Percentiles rank a stretch among this genome's conserved stretches.
Conservation (phyloP, 1,140 invertebrate genomes). For the Elymnias hypermnestra region DNA sequence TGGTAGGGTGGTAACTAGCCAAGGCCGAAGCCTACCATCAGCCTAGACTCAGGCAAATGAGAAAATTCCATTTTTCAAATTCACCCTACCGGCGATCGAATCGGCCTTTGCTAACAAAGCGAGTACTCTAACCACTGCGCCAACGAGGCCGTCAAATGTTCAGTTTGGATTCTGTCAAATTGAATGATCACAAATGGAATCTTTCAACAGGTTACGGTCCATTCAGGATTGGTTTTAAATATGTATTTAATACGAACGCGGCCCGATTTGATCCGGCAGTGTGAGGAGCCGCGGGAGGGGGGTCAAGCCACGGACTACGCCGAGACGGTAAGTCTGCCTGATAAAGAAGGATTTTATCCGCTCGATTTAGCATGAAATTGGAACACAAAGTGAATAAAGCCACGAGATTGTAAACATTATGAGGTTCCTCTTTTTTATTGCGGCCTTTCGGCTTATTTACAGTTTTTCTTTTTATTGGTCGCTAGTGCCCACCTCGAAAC, state of each 20-base stretch:
- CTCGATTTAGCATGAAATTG: conserved; percentile 76
- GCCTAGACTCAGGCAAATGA: no score
- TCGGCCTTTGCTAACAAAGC: no score
- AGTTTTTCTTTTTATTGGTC: conserved; percentile 65
- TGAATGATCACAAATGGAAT: conserved; percentile 45
- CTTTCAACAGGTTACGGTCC: conserved; percentile 47
- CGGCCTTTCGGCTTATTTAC: conserved; percentile 67
- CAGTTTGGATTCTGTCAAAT: conserved; percentile 32
- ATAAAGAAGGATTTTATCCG: conserved; percentile 72
- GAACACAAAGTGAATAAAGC: conserved; percentile 75
- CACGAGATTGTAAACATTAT: conserved; percentile 75
- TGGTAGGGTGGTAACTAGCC: no score
- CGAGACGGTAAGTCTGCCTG: conserved; percentile 68
- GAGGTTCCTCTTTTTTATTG: conserved; percentile 71
- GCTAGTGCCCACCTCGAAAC: conserved; percentile 45
- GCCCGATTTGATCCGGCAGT: conserved; percentile 26
- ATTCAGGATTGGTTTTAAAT: conserved; percentile 56
- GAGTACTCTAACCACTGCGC: no score
- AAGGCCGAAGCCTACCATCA: no score
- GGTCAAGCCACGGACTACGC: conserved; percentile 22
- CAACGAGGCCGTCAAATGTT: no score
- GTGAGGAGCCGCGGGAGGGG: conserved; percentile 9
- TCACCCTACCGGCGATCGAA: no score
- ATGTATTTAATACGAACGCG: conserved; percentile 53
- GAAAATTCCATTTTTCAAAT: no score